Base-by-base conservation (phyloP, 2,113 vertebrate species). In the Semicossyphus pulcher region DNA sequence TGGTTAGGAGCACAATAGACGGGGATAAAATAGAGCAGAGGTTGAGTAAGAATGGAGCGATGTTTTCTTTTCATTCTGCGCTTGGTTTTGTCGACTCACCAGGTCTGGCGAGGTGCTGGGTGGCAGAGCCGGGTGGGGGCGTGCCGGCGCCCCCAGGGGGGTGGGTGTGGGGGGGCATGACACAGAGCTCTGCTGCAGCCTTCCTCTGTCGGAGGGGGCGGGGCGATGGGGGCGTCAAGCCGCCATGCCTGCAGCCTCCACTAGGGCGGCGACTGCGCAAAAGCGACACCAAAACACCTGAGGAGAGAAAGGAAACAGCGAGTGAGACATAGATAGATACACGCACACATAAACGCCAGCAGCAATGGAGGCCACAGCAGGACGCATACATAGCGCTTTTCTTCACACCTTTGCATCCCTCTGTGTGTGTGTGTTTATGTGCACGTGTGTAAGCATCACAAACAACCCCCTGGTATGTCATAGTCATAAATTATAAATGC, bases 181-280 rank as follows among this genome's bases (percentile, higher is more conserved):
- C 86, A 76, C 77, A 58, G 61, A 63, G 60, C 63, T 68, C 64
- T 74, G 81, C 64, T 74, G 81, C 52, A 48, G 74, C 89, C 84
- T 85, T 87, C 89, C 88, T 83, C 91, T 85, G 81, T 69, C 20
- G 37, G 88, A 88, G 87, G 84, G 37, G 61, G 69, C 69, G 74
- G 70, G 62, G 76, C 51, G 49, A 37, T 65, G 81, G 41, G 53
- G 81, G 57, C 54, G 87, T 92, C 91, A 93, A 80, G 85, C 80
- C 61, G 80, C 83, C 89, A 91, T 91, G 83, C 81, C 78, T 87
- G 86, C 86, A 68, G 86, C 84, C 83, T 87, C 82, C 78, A 52
- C 71, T 39, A 64, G 60, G 74, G 77, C 26, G 52, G 82, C 10
- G 65, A 74, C 60, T 73, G 78, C 18, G 7, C 54, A 60, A n/a